Evolutionary conservation across 1,140 invertebrate genomes (phyloP).

Genomic region (Zaprionus lachaisei): DNA sequence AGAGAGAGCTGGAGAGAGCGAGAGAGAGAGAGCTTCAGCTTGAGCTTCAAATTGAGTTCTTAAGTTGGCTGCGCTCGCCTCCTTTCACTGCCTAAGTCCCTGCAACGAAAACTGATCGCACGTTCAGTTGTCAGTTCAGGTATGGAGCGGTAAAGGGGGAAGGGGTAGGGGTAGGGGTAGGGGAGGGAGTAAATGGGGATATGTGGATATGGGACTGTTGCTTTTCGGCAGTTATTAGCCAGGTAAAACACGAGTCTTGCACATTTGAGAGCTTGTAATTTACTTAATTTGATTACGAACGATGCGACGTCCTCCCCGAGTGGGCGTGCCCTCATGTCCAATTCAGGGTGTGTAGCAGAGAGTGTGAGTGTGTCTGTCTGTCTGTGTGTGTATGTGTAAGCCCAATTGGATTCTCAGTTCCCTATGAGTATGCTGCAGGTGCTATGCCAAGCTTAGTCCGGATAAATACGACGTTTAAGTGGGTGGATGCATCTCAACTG

Average conservation of each 20-base stretch:
- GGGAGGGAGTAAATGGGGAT: background rate
- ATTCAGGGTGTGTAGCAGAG: background rate
- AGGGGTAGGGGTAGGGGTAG: background rate
- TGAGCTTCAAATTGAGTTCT: constrained; percentile 73
- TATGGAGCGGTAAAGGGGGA: background rate
- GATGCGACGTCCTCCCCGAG: constrained; percentile 42
- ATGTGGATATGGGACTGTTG: constrained; percentile 30
- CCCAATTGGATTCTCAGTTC: background rate
- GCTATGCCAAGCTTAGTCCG: constrained; percentile 16
- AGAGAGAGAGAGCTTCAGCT: background rate
- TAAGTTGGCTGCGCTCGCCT: constrained; percentile 51
- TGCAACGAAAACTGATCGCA: constrained; percentile 26
- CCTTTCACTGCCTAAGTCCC: constrained; percentile 27
- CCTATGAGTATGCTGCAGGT: constrained; percentile 33
- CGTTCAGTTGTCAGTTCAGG: constrained; percentile 33
- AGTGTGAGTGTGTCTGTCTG: background rate
- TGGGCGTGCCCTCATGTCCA: constrained; percentile 21
- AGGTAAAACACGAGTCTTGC: constrained; percentile 78
- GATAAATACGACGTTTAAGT: constrained; percentile 44
- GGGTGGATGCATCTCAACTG: constrained; percentile 27
- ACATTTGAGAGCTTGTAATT: constrained; percentile 82
- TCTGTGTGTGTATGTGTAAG: background rate
- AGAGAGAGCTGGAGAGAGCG: background rate
- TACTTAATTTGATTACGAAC: constrained; percentile 80
- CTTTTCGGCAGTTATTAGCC: constrained; percentile 78